phyloP scores from a whole-genome alignment of 2,888 invertebrate species.

The Melieria picta region DNA sequence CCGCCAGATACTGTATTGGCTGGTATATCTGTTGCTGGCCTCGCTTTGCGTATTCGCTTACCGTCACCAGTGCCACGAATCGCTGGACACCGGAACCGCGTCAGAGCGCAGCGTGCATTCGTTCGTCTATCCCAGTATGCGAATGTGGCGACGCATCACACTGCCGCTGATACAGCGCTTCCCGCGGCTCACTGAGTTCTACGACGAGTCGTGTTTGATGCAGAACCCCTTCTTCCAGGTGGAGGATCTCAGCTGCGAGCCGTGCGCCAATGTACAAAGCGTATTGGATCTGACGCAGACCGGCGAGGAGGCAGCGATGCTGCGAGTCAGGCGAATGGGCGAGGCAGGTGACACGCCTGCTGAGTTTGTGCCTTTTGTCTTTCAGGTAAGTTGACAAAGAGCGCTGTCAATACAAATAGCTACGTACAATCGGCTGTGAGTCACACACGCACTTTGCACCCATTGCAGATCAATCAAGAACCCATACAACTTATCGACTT shows the following conservation, averaged over 20 bases:
- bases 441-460: slow-evolving; percentile 5
- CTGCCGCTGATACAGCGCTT: slow-evolving; percentile 81
- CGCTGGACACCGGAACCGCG: slow-evolving; percentile 61
- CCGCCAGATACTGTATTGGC: slow-evolving; percentile 62
- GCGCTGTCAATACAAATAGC: neutral
- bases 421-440: too few relatives aligned
- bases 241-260: slow-evolving; percentile 86
- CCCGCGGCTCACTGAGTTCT: slow-evolving; percentile 79
- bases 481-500: slow-evolving; percentile 70
- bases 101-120: slow-evolving; percentile 80
- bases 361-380: slow-evolving; percentile 68
- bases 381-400: slow-evolving; percentile 65
- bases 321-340: neutral
- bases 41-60: slow-evolving; percentile 61
- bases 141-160: slow-evolving; percentile 76
- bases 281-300: slow-evolving; percentile 70
- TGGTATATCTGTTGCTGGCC: slow-evolving; percentile 57
- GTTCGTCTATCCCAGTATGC: slow-evolving; percentile 83
- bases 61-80: slow-evolving; percentile 47
- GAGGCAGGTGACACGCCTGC: slow-evolving; percentile 42
- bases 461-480: slow-evolving; percentile 71
- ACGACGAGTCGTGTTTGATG: slow-evolving; percentile 86
- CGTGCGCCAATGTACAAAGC: slow-evolving; percentile 77
- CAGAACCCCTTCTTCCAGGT: slow-evolving; percentile 86
- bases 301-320: slow-evolving; percentile 19